phyloP scores from a whole-genome alignment of 1,140 invertebrate species.

The Ceratina calcarata region DNA sequence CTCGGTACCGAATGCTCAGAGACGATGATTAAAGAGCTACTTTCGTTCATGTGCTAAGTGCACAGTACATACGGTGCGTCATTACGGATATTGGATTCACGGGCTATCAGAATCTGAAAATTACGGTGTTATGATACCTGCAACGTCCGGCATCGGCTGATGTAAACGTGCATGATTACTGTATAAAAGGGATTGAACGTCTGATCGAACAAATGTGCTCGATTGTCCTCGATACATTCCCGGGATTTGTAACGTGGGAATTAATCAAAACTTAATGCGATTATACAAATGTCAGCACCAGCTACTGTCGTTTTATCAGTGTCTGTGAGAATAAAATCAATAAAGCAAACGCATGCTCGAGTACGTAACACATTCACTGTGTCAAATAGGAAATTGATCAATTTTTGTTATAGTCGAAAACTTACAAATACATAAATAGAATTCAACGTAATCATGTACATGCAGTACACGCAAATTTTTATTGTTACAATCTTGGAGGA shows the following conservation, averaged over 20 bases:
- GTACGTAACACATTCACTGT: background rate
- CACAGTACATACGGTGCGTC: background rate
- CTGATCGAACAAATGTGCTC: background rate
- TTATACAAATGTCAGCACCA: background rate
- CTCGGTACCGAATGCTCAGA: background rate
- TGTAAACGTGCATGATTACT: too few relatives aligned
- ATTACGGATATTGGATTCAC: background rate
- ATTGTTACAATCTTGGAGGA: too few relatives aligned
- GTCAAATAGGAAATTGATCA: too few relatives aligned
- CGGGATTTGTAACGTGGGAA: background rate
- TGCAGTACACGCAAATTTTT: too few relatives aligned
- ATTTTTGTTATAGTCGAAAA: too few relatives aligned
- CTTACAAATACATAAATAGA: too few relatives aligned
- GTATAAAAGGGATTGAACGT: background rate
- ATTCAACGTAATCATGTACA: too few relatives aligned
- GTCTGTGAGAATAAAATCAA: too few relatives aligned
- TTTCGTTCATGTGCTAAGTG: background rate
- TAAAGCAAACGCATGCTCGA: background rate
- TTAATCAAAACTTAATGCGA: constrained; percentile 19
- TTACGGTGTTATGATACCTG: background rate
- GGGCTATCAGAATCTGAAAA: background rate
- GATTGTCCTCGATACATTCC: background rate
- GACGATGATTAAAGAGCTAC: background rate
- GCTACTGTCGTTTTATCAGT: background rate
- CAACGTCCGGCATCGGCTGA: background rate